These are phyloP conservation scores for Notothenia coriiceps DNA, from an alignment of 2,113 vertebrate species.

Conservation along the genomic window DNA sequence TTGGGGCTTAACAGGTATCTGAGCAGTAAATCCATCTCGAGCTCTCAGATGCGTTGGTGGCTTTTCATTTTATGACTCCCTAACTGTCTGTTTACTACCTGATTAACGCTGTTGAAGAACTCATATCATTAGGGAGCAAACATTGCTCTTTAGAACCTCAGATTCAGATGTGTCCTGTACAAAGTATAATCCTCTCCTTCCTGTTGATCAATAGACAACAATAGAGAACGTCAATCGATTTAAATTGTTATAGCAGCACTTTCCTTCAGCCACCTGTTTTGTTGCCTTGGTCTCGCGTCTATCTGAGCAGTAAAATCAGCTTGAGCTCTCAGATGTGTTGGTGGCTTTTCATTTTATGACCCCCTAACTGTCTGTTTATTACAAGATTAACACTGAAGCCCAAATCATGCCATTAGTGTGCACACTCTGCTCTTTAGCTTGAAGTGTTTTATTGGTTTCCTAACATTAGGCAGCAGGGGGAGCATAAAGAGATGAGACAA, in stretches of 20 bases:
- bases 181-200: background rate
- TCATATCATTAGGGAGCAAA: constrained; percentile 19
- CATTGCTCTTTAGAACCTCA: background rate
- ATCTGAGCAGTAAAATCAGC: constrained; percentile 30
- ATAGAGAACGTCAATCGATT: background rate
- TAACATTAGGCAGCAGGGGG: constrained; percentile 27
- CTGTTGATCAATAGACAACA: constrained; percentile 7
- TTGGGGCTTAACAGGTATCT: background rate
- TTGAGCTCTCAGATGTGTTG: background rate
- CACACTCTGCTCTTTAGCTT: constrained; percentile 1
- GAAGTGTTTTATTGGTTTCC: constrained; percentile 42
- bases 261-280: constrained; percentile 37
- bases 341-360: constrained; percentile 33
- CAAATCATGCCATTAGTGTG: constrained; percentile 30
- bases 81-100: constrained; percentile 23
- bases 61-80: constrained; percentile 34
- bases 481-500: constrained; percentile 18
- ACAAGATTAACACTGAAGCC: constrained; percentile 2
- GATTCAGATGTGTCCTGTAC: background rate
- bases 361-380: constrained; percentile 27
- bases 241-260: background rate
- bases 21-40: constrained; percentile 32
- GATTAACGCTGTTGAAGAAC: constrained; percentile 5
- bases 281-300: background rate
- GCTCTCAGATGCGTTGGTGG: constrained; percentile 4